Evolutionary conservation across 2,888 invertebrate species (phyloP), one percentile per base, ranked within the genome.

Genomic region (Euclidia mi): DNA sequence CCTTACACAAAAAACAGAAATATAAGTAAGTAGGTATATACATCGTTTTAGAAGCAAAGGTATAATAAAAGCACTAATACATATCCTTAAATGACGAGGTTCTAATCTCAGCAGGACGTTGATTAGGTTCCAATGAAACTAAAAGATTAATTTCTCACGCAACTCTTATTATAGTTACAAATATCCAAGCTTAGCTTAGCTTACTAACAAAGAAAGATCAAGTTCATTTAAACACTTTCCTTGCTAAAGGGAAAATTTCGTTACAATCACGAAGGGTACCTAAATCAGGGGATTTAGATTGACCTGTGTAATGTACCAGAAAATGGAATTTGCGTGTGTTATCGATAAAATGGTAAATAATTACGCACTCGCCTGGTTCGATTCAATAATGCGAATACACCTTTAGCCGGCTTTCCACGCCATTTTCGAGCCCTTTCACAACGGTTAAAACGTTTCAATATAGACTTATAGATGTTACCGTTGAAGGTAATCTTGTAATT

Each of bases 221-320:
- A 45, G 51, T 41, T 11, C 35, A 42, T 46, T 44, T 34, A 28
- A 42, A 53, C 32, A 41, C 20, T 40, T 42, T 32, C 42, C 38
- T 43, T 32, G 4, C 18, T 10, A 11, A 32, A 48, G 20, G 14
- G 17, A n/a, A 29, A 43, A 40, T 41, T 10, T 31, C 18, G 34
- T 28, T 37, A 55, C 56, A 65, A 63, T 70, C 48, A 57, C 67
- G 49, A 49, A 67, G 73, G 69, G 58, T 71, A 57, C 62, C 63
- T 47, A 40, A 61, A 51, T 47, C 46, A n/a, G n/a, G n/a, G n/a
- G n/a, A n/a, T n/a, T n/a, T 73, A 79, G 80, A 86, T 86, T 84
- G 88, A 86, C 85, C 85, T 80, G 84, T 79, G 76, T 86, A 92
- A 92, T 91, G 89, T 90, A 82, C 76, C 84, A 82, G 90, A 91